Base-by-base conservation (phyloP, 2,113 vertebrate genomes). In the Melanostigma gelatinosum region DNA sequence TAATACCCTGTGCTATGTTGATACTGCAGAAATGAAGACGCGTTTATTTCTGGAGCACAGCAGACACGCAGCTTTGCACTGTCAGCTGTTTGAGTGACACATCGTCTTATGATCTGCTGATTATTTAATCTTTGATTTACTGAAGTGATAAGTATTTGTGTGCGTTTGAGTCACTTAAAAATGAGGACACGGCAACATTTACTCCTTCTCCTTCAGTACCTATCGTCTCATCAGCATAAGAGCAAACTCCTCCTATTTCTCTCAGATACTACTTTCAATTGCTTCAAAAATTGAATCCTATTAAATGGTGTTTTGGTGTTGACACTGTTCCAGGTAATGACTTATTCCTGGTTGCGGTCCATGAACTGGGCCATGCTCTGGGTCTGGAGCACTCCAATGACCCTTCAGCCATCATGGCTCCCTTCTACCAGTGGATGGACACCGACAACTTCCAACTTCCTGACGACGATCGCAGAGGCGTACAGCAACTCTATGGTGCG, bases 351-450 rank as follows among this genome's bases (percentile, higher is more conserved):
- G 97, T 98, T 64, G 94, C 97, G 3, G 96, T 97, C 58, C 97
- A 98, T 11, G 97, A 98, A 84, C 83, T 98, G 85, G 97, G 97
- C 46, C 97, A 98, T 16, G 97, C 97, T 36, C 83, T 98, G 73
- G 97, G 97, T 64, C 89, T 98, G 38, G 97, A 98, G 83, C 97
- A 98, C 84, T 98, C 97, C 60, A 96, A 91, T 1, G 97, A 98
- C 71, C 97, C 96, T 0, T 97, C 96, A 0, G 97, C 97, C 83
- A 97, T 98, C 85, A 98, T 98, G 97, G 97, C 97, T 0, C 97
- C 97, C 4, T 97, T 97, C 88, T 98, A 98, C 91, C 97, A 97
- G 88, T 98, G 97, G 96, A 97, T 98, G 97, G 97, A 98, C 88
- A 98, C 97, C 0, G 96, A 97, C 8, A 96, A 95, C 92, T 98